Evolutionary conservation across 2,888 invertebrate genomes (phyloP).

Genomic region (Brachypterus glaber): DNA sequence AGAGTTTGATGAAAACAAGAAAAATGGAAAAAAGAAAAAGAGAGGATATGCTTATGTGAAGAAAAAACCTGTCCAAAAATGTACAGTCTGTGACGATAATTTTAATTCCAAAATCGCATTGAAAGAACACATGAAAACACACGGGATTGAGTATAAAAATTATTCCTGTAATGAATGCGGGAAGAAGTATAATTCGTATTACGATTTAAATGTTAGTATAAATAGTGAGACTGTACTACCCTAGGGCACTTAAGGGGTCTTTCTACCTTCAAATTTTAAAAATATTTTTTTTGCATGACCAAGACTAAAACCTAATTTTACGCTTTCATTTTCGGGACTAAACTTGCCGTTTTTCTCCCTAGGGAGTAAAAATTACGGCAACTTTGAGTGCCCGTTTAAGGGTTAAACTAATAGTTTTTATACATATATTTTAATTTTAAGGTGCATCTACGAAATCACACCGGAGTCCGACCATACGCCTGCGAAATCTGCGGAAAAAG

Average conservation of each 20-base stretch:
- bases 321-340: too few relatives aligned
- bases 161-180: conserved; percentile 23
- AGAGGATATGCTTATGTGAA: too few relatives aligned
- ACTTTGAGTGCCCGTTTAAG: too few relatives aligned
- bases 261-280: too few relatives aligned
- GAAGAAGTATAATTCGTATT: conserved; percentile 27
- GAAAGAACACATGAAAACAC: conserved; percentile 21
- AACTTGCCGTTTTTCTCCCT: too few relatives aligned
- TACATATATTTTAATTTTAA: conserved; percentile 11
- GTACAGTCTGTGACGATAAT: not conserved
- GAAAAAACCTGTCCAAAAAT: conserved; percentile 1
- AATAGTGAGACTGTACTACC: too few relatives aligned
- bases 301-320: too few relatives aligned
- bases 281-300: too few relatives aligned
- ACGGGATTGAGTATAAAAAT: conserved; percentile 22
- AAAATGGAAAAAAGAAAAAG: too few relatives aligned
- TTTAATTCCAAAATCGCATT: conserved; percentile 6
- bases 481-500: conserved; percentile 26
- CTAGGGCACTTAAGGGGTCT: too few relatives aligned
- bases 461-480: conserved; percentile 24
- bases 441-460: conserved; percentile 28
- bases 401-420: not conserved
- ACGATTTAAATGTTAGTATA: conserved; percentile 23
- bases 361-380: too few relatives aligned
- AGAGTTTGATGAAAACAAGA: too few relatives aligned